Conservation (phyloP, 2,797 vertebrate species). For the Meda fulgida region DNA sequence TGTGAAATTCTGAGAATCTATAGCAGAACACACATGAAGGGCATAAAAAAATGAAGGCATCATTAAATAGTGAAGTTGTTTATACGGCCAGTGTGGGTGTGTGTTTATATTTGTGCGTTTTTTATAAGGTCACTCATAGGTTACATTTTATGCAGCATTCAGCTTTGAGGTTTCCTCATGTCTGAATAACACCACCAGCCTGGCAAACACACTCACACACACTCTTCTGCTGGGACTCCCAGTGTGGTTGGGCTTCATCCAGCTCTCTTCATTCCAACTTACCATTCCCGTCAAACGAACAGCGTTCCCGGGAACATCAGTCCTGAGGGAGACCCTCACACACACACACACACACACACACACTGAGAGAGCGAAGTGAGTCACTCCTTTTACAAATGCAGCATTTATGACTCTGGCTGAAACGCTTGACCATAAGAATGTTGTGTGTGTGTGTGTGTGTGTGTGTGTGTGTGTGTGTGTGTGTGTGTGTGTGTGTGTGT, state of each 20-base stretch:
- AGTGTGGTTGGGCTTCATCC: conserved; percentile 49
- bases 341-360: conserved; percentile 35
- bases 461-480: conserved; percentile 33
- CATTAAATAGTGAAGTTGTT: conserved; percentile 39
- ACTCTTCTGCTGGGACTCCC: conserved; percentile 38
- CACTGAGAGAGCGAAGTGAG: conserved; percentile 36
- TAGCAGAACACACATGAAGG: conserved; percentile 18
- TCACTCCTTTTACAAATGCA: conserved; percentile 45
- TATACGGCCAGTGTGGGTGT: conserved; percentile 26
- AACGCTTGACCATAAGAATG: conserved; percentile 32
- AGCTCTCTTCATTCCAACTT: conserved; percentile 47
- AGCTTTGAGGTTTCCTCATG: conserved; percentile 41
- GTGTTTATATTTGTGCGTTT: conserved; percentile 45
- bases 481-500: conserved; percentile 19
- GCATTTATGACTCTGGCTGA: conserved; percentile 45
- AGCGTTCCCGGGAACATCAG: conserved; percentile 49
- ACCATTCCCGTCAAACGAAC: conserved; percentile 49
- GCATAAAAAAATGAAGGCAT: conserved; percentile 3
- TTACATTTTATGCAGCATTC: conserved; percentile 40
- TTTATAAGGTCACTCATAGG: conserved; percentile 36
- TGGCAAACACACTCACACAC: conserved; percentile 33
- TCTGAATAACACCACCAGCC: conserved; percentile 44
- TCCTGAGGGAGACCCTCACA: conserved; percentile 38
- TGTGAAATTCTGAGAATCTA: neutral
- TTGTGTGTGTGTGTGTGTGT: conserved; percentile 18